Conservation (phyloP, 1,140 invertebrate species). For the Charaxes varanes region DNA sequence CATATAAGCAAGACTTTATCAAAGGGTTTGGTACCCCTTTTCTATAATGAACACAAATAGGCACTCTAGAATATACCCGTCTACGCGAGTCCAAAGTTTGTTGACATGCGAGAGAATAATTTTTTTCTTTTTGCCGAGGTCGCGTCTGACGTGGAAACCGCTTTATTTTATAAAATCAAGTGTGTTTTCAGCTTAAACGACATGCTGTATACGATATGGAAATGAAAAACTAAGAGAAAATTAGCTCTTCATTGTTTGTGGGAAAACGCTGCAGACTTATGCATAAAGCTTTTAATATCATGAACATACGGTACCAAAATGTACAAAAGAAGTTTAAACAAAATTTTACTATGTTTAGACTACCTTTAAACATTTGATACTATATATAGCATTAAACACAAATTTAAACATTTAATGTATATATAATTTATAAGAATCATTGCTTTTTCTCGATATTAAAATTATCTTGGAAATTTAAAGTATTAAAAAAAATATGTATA, state of each 20-base stretch:
- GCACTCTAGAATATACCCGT: conserved; percentile 14
- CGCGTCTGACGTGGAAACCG: conserved; percentile 33
- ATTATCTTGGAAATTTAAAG: too few relatives aligned
- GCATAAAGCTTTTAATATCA: too few relatives aligned
- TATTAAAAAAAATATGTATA: too few relatives aligned
- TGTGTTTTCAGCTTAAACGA: conserved; percentile 35
- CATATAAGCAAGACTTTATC: too few relatives aligned
- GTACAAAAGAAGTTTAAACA: background rate
- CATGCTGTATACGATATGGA: conserved; percentile 29
- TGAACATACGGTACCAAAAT: background rate
- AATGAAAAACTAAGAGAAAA: conserved; percentile 24
- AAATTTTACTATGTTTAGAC: too few relatives aligned
- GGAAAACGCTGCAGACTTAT: too few relatives aligned
- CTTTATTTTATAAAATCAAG: conserved; percentile 51
- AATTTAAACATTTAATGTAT: too few relatives aligned
- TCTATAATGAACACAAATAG: conserved; percentile 40
- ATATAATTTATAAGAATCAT: too few relatives aligned
- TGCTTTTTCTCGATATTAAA: too few relatives aligned
- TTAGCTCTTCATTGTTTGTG: conserved; percentile 24
- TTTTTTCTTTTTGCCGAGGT: conserved; percentile 26
- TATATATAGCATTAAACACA: too few relatives aligned
- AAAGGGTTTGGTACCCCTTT: too few relatives aligned
- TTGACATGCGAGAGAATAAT: conserved; percentile 36
- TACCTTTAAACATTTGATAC: too few relatives aligned
- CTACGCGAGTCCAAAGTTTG: conserved; percentile 31